phyloP scores from a whole-genome alignment of 1,140 invertebrate genomes.

The Agrilus planipennis region DNA sequence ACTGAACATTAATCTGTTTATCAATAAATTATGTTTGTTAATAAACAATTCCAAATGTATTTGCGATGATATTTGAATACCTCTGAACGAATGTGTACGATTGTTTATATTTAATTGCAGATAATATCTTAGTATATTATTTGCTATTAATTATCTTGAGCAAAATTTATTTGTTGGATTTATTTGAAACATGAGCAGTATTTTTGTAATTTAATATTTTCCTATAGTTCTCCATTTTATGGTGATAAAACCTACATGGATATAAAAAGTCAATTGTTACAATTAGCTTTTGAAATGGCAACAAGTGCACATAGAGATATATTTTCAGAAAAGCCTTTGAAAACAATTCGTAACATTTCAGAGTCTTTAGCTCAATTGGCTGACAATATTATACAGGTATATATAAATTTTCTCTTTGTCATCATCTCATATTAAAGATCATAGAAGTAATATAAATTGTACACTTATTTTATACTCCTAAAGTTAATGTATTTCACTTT shows the following conservation, averaged over 20 bases:
- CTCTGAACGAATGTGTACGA: too few species aligned
- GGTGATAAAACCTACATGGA: slow-evolving; percentile 55
- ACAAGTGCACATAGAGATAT: slow-evolving; percentile 76
- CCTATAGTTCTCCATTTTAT: slow-evolving; percentile 59
- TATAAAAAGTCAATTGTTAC: slow-evolving; percentile 57
- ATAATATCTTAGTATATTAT: too few species aligned
- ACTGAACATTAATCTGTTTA: too few species aligned
- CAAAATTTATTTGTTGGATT: too few species aligned
- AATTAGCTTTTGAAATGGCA: slow-evolving; percentile 71
- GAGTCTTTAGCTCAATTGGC: slow-evolving; percentile 60
- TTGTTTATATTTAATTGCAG: too few species aligned
- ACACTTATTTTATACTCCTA: background rate
- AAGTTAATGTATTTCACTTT: slow-evolving; percentile 7
- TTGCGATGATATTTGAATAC: too few species aligned
- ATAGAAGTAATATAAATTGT: background rate
- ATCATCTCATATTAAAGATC: background rate
- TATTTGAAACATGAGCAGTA: too few species aligned
- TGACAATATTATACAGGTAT: slow-evolving; percentile 71
- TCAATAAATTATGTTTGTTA: too few species aligned
- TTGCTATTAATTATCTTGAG: too few species aligned
- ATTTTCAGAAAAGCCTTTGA: slow-evolving; percentile 69
- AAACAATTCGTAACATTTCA: slow-evolving; percentile 58
- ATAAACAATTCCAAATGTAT: too few species aligned
- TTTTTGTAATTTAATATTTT: too few species aligned
- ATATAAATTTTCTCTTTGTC: background rate